These are phyloP conservation scores for Podotricha telesiphe DNA, from an alignment of 2,888 invertebrate genomes.

Conservation along the genomic window DNA sequence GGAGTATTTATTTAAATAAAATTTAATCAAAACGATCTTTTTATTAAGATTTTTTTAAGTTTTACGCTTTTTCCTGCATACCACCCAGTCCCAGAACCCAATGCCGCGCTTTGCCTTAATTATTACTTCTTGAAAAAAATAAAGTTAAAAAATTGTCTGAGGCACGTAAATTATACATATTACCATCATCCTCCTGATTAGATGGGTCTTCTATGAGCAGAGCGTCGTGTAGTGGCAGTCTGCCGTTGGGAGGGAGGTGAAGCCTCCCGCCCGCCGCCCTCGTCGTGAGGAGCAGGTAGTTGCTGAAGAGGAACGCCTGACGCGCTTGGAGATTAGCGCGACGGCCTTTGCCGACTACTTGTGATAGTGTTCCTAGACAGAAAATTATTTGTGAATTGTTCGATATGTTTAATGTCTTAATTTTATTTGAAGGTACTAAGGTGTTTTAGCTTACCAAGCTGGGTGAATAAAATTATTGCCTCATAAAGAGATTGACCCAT, in stretches of 20 bases:
- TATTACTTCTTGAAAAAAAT: not conserved
- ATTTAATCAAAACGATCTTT: no score
- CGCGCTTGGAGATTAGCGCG: slow-evolving; percentile 79
- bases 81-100: no score
- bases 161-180: not conserved
- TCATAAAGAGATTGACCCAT: no score
- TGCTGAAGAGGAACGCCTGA: slow-evolving; percentile 95
- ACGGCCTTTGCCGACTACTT: slow-evolving; percentile 85
- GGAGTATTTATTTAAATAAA: no score
- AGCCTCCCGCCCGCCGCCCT: slow-evolving; percentile 92
- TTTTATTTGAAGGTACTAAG: no score
- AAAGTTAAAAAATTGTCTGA: not conserved
- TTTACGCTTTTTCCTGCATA: no score
- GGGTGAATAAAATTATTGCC: no score
- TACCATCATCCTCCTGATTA: slow-evolving; percentile 87
- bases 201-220: slow-evolving; percentile 93
- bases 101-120: no score
- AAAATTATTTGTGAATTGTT: no score
- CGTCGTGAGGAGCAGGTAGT: slow-evolving; percentile 93
- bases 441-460: no score
- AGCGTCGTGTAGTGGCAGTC: slow-evolving; percentile 92
- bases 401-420: no score
- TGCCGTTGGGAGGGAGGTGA: slow-evolving; percentile 93
- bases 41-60: no score
- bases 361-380: slow-evolving; percentile 87